These are phyloP conservation scores for Enoplosus armatus DNA, from an alignment of 2,797 vertebrate genomes.

Conservation along the genomic window DNA sequence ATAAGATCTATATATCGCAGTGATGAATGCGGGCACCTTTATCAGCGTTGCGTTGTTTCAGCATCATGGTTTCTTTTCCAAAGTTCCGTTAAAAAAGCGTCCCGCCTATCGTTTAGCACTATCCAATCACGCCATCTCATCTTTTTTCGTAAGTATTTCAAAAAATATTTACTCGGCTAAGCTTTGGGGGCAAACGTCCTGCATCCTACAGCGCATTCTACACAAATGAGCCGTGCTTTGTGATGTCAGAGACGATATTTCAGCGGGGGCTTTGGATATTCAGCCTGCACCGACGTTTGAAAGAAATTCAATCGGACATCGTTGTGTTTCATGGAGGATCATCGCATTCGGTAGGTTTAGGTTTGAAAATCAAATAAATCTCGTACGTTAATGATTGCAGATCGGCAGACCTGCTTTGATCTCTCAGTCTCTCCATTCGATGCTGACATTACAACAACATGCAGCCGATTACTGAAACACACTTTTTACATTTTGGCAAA, in stretches of 20 bases:
- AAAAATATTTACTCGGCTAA: conserved; percentile 16
- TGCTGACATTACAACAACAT: not conserved
- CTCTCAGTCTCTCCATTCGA: not conserved
- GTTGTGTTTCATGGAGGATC: conserved; percentile 19
- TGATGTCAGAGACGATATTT: conserved; percentile 5
- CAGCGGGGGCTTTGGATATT: not conserved
- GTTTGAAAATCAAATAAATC: conserved; percentile 1
- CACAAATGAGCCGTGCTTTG: not conserved
- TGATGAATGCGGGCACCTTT: no score
- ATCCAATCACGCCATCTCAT: conserved; percentile 60
- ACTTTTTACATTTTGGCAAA: not conserved
- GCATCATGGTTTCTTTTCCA: not conserved
- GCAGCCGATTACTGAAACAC: not conserved
- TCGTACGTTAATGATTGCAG: no score
- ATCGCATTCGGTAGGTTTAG: conserved; percentile 24
- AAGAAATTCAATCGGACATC: not conserved
- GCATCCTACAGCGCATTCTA: not conserved
- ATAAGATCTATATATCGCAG: no score
- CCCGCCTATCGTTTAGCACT: conserved; percentile 39
- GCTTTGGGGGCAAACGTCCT: not conserved
- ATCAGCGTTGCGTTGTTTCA: not conserved
- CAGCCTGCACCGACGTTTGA: not conserved
- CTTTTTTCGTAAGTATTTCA: conserved; percentile 42
- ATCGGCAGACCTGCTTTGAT: no score
- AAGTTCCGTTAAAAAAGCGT: not conserved